Conservation (phyloP, 53 echinoderm and acorn worm genomes). For the Actinopyga echinites region DNA sequence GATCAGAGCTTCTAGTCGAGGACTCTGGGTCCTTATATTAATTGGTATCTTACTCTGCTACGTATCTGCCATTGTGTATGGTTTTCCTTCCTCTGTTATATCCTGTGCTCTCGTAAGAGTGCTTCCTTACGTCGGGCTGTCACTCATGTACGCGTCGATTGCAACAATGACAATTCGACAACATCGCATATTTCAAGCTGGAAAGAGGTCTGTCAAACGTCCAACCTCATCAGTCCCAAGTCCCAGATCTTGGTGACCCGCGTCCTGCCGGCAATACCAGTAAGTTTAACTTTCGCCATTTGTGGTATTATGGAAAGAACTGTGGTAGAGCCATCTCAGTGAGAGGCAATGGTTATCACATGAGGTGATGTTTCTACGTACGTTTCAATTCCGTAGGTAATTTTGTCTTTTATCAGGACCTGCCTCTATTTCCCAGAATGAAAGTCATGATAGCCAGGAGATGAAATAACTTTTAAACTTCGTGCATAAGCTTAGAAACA, state of each 20-base stretch:
- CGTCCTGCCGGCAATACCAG: conserved; percentile 59
- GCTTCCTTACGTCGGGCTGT: conserved; percentile 63
- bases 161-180: conserved; percentile 86
- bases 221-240: conserved; percentile 78
- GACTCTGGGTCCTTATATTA: conserved; percentile 83
- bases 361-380: no score
- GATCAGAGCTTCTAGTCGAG: conserved; percentile 88
- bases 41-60: conserved; percentile 71
- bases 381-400: no score
- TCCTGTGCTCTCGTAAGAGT: conserved; percentile 63
- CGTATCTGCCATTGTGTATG: conserved; percentile 53
- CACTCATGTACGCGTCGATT: conserved; percentile 85
- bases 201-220: conserved; percentile 73
- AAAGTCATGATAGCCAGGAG: no score
- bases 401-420: no score
- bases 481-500: no score
- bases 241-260: conserved; percentile 72
- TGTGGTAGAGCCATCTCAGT: no score
- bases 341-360: no score
- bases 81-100: conserved; percentile 35
- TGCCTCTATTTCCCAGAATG: no score
- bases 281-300: conserved; percentile 46
- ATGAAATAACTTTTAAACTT: no score
- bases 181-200: conserved; percentile 81
- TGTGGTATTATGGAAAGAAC: no score